Conservation (phyloP, 2,797 vertebrate species). For the Cercopithecus diana region DNA sequence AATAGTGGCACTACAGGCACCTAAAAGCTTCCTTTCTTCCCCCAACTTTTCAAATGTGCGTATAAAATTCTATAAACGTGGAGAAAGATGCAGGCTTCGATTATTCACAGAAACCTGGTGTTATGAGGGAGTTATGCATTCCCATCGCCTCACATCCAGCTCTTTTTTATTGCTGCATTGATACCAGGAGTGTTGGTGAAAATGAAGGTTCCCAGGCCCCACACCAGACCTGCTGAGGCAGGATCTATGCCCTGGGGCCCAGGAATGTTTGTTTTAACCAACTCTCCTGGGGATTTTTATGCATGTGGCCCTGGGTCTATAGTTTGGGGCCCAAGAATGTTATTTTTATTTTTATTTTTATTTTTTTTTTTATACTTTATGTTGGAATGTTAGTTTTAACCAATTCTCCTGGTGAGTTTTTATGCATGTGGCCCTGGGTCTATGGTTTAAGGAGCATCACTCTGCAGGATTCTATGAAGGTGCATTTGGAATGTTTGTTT, state of each 20-base stretch:
- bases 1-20: not conserved
- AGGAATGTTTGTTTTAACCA: not conserved
- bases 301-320: not conserved
- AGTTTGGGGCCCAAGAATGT: not conserved
- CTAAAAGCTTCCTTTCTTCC: not conserved
- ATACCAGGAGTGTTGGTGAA: not conserved
- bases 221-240: not conserved
- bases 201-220: not conserved
- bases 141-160: not conserved
- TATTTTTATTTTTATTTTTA: too few relatives aligned
- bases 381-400: not conserved
- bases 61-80: not conserved
- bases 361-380: too few relatives aligned
- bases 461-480: too few relatives aligned
- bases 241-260: accelerated
- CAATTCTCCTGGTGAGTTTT: not conserved
- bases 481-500: not conserved
- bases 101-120: not conserved
- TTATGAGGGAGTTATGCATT: not conserved
- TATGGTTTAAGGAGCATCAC: not conserved
- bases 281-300: not conserved
- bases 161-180: not conserved
- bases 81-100: not conserved
- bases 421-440: not conserved
- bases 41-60: not conserved